Percentiles rank a stretch among this genome's conserved stretches.
phyloP scores from a whole-genome alignment of 2,113 vertebrate genomes.

The Coracopsis vasa region DNA sequence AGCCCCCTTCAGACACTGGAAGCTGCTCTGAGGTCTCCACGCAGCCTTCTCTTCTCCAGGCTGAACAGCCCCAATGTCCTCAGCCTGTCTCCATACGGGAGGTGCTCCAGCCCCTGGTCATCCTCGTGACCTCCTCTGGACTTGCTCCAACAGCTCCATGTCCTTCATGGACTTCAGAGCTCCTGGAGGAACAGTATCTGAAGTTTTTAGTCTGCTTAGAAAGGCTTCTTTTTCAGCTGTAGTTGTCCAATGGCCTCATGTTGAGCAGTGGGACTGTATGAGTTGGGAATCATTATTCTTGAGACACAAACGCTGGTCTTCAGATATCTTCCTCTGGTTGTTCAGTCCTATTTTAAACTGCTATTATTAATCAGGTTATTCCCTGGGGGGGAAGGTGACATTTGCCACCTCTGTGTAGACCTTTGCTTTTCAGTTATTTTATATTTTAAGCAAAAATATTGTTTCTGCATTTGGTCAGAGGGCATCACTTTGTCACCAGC shows the following conservation, averaged over 20 bases:
- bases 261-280: not conserved
- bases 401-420: not conserved
- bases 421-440: not conserved
- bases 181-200: not conserved
- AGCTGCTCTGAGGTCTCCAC: not conserved
- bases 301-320: not conserved
- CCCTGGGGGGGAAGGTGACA: not conserved
- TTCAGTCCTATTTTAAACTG: not conserved
- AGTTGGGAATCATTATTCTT: not conserved
- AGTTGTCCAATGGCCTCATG: fast-evolving
- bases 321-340: not conserved
- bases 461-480: constrained; percentile 25
- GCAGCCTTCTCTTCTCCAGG: not conserved
- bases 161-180: not conserved
- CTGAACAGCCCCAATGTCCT: not conserved
- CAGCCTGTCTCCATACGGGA: not conserved
- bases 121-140: not conserved
- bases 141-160: not conserved
- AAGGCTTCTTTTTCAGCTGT: not conserved
- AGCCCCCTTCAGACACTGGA: not conserved
- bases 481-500: not conserved
- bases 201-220: not conserved
- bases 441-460: not conserved
- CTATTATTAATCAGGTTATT: not conserved
- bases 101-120: not conserved